These are phyloP conservation scores for Oscheius sp. DNA, from an alignment of 2,888 invertebrate genomes.

Conservation along the genomic window DNA sequence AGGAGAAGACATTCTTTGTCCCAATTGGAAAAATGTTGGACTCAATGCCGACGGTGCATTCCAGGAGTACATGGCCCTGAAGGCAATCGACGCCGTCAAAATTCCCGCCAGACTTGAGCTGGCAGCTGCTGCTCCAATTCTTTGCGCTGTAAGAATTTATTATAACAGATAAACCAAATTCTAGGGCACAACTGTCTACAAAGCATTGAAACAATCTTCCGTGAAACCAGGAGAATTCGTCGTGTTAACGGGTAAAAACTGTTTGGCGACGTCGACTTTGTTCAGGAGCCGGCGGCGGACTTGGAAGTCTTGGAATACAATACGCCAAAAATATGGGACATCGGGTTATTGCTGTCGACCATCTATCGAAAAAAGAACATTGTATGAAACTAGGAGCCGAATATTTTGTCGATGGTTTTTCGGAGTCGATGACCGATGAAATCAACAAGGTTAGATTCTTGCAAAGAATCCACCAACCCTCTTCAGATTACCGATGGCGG, in stretches of 20 bases:
- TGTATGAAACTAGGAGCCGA: slow-evolving; percentile 52
- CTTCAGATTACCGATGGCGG: slow-evolving; percentile 53
- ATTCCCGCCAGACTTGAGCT: slow-evolving; percentile 45
- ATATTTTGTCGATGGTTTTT: slow-evolving; percentile 49
- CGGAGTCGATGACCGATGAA: slow-evolving; percentile 42
- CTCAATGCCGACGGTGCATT: slow-evolving; percentile 45
- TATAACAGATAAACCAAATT: neutral
- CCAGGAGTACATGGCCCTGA: slow-evolving; percentile 57
- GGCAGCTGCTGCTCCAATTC: slow-evolving; percentile 54
- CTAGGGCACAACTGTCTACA: slow-evolving; percentile 59
- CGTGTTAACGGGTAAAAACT: slow-evolving; percentile 20
- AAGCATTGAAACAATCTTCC: slow-evolving; percentile 52
- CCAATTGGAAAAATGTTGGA: slow-evolving; percentile 16
- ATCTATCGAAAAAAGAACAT: slow-evolving; percentile 44
- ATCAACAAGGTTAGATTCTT: slow-evolving; percentile 26
- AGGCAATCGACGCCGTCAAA: slow-evolving; percentile 50
- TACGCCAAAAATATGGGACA: slow-evolving; percentile 60
- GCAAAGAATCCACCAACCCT: neutral
- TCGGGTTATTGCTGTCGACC: slow-evolving; percentile 56
- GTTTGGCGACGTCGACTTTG: too few species aligned
- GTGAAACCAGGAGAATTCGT: slow-evolving; percentile 52
- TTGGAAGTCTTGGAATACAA: slow-evolving; percentile 56
- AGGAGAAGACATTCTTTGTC: slow-evolving; percentile 54
- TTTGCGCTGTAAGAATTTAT: slow-evolving; percentile 46
- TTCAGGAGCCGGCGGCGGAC: slow-evolving; percentile 60